Conservation (phyloP, 2,113 vertebrate genomes). For the Clinocottus analis region DNA sequence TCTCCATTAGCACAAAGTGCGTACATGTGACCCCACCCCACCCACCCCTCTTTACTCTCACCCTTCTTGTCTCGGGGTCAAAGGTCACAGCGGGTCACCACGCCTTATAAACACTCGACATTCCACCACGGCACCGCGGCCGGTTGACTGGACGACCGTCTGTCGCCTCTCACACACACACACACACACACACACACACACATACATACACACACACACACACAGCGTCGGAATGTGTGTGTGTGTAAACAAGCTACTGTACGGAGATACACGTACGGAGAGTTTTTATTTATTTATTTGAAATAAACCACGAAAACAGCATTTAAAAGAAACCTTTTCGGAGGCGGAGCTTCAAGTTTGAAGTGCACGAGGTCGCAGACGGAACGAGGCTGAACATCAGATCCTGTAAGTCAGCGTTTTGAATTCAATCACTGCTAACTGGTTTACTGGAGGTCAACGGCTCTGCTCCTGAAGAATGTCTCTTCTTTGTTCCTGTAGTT, state of each 20-base stretch:
- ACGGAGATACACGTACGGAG: background rate
- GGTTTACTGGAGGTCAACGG: too few relatives aligned
- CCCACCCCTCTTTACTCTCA: too few relatives aligned
- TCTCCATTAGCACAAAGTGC: constrained; percentile 68
- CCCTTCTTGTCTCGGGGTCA: constrained; percentile 68
- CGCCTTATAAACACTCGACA: constrained; percentile 77
- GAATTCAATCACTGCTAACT: too few relatives aligned
- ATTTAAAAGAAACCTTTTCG: background rate
- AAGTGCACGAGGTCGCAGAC: background rate
- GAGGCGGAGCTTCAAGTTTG: background rate
- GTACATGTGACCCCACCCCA: constrained; percentile 33
- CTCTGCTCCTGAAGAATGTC: too few relatives aligned
- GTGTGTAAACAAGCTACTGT: background rate
- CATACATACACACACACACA: constrained; percentile 33
- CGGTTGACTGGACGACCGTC: constrained; percentile 44
- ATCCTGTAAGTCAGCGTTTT: background rate
- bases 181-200: constrained; percentile 24
- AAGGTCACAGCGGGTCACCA: constrained; percentile 74
- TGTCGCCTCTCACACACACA: constrained; percentile 13
- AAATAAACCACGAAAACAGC: too few relatives aligned
- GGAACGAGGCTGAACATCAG: too few relatives aligned
- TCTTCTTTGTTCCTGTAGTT: too few relatives aligned
- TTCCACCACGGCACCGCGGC: constrained; percentile 63
- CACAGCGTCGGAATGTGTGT: constrained; percentile 19
- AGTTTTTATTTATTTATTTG: background rate